Percentiles rank a stretch among this genome's conserved stretches.
Conservation (phyloP, 2,888 invertebrate species). For the Drosophila paranaensis region DNA sequence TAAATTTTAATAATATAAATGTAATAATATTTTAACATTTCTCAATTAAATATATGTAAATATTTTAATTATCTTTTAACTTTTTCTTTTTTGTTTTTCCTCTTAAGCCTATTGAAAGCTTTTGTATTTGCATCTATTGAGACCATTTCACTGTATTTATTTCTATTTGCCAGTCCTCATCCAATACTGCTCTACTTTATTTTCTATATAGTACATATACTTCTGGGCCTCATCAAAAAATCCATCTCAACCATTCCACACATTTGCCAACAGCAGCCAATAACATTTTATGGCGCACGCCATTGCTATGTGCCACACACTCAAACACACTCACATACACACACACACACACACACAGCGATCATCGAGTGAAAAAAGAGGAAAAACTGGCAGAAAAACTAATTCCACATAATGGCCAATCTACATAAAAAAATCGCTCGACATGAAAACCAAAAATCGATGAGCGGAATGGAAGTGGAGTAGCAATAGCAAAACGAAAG, state of each 20-base stretch:
- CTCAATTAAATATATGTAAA: too few relatives aligned
- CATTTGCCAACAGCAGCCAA: conserved; percentile 62
- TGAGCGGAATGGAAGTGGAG: conserved; percentile 53
- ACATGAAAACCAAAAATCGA: conserved; percentile 73
- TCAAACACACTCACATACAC: conserved; percentile 9
- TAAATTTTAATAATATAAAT: too few relatives aligned
- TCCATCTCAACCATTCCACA: conserved; percentile 47
- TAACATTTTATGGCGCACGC: conserved; percentile 69
- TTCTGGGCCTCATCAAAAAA: conserved; percentile 33
- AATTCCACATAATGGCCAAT: conserved; percentile 80
- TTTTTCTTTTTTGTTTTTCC: background rate
- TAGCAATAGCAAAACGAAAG: conserved; percentile 20
- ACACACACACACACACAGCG: conserved; percentile 25
- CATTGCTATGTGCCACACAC: conserved; percentile 61
- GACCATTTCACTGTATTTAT: background rate
- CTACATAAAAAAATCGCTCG: conserved; percentile 77
- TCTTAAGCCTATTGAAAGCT: background rate
- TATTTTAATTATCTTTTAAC: too few relatives aligned
- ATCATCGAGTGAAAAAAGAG: conserved; percentile 59
- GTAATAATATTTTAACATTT: too few relatives aligned
- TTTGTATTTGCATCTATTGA: background rate
- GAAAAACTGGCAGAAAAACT: conserved; percentile 63
- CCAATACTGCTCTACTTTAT: background rate
- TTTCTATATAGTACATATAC: conserved; percentile 11
- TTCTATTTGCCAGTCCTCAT: too few relatives aligned